Base-by-base conservation (phyloP, 2,113 vertebrate genomes). In the Regulus satrapa region DNA sequence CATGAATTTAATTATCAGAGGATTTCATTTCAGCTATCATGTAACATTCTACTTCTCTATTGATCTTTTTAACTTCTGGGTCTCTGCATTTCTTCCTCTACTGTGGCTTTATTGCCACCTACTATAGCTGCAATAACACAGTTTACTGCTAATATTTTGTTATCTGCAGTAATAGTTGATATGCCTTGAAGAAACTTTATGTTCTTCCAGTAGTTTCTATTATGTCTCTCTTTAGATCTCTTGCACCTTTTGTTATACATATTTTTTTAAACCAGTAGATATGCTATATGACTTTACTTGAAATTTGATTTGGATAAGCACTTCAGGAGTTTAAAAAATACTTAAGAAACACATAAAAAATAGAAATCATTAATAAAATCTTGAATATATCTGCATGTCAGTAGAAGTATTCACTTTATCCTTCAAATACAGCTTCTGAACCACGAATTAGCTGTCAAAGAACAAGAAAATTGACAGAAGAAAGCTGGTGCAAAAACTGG, bases 21-120 rank as follows among this genome's bases (percentile, higher is more conserved):
- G 88, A 92, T 97, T 87, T 95, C n/a, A 93, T 97, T 97, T 97
- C 96, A 88, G 69, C 69, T 97, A 72, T 97, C 91, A 51, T 59
- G 63, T 96, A 88, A 95, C 96, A 94, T 80, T 75, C 77, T 96
- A 85, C 86, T 95, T 92, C 83, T 71, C 95, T 97, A 80, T 61
- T 69, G 86, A 97, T 95, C 87, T 96, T 97, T 97, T 94, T 82
- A 97, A 96, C 94, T 97, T 97, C 96, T 56, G 80, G 83, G 92
- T 96, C 89, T 95, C 96, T 95, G 86, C 52, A 79, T 94, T 97
- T 97, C 83, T 97, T 97, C 76, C 76, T 96, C 88, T 90, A 69
- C 88, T 31, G 23, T 96, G 93, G 82, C 85, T 97, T 96, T 97
- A 74, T 95, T 97, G 91, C 69, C 77, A 93, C 64, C 43, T 95